These are phyloP conservation scores for Periparus ater DNA, from an alignment of 2,797 vertebrate genomes.

Conservation along the genomic window DNA sequence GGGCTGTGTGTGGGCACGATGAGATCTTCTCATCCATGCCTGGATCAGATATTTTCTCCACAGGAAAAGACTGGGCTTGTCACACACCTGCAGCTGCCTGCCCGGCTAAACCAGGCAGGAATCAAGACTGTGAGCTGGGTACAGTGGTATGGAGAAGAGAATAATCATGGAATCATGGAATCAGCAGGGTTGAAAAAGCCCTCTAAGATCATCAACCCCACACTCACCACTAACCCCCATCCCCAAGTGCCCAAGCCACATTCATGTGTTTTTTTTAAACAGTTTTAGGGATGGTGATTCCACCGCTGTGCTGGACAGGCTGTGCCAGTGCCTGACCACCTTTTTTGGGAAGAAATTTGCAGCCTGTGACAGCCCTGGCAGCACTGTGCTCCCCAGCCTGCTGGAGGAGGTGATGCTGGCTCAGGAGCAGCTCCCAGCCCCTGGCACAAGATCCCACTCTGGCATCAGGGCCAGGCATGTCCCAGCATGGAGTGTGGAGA, in stretches of 20 bases:
- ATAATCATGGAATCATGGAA: background rate
- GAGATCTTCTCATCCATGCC: background rate
- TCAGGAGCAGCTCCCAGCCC: background rate
- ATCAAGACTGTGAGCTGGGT: background rate
- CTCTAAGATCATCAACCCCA: background rate
- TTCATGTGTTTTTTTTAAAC: rapidly evolving
- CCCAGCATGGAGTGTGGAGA: rapidly evolving
- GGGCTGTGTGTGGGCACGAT: rapidly evolving
- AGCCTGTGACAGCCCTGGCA: background rate
- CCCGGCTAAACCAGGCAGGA: rapidly evolving
- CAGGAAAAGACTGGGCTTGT: background rate
- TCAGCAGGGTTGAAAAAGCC: background rate
- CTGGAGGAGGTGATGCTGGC: rapidly evolving
- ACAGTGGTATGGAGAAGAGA: background rate
- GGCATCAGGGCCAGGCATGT: background rate
- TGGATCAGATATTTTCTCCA: background rate
- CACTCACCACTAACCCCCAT: background rate
- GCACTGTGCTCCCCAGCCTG: background rate
- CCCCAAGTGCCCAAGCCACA: background rate
- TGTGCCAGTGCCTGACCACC: no score
- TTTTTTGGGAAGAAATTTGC: background rate
- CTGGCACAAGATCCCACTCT: background rate
- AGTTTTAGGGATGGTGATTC: background rate
- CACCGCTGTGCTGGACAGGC: background rate
- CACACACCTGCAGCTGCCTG: background rate